Conservation (phyloP, 2,888 invertebrate genomes). For the Stenotaenia linearis region DNA sequence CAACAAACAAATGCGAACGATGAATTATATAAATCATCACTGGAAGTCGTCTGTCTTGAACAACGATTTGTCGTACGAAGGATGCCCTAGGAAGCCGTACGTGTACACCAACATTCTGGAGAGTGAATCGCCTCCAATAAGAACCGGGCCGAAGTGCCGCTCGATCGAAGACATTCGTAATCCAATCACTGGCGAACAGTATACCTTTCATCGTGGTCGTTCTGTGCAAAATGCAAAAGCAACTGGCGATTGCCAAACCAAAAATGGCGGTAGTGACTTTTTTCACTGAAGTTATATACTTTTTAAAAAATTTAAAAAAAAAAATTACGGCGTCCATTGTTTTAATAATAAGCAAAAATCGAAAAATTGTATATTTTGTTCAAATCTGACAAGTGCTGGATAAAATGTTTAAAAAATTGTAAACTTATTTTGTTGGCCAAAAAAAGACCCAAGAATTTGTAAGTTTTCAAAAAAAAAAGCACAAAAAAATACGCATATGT, state of each 20-base stretch:
- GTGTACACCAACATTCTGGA: not conserved
- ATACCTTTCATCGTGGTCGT: not conserved
- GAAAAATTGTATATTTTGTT: too few species aligned
- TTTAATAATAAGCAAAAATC: too few species aligned
- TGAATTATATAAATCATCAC: conserved; percentile 4
- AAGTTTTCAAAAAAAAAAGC: too few species aligned
- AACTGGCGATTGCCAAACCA: not conserved
- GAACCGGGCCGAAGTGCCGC: not conserved
- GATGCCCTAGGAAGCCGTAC: not conserved
- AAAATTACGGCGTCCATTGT: too few species aligned
- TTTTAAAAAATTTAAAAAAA: too few species aligned
- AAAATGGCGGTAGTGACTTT: not conserved
- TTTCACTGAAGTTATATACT: too few species aligned
- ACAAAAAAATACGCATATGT: too few species aligned
- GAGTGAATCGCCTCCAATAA: not conserved
- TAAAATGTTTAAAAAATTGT: too few species aligned
- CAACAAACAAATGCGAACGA: not conserved
- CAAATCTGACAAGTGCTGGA: not conserved
- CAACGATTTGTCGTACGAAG: not conserved
- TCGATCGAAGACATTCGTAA: not conserved
- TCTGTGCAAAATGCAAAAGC: not conserved
- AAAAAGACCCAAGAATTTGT: too few species aligned
- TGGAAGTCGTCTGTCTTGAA: conserved; percentile 21
- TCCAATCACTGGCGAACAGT: conserved; percentile 15
- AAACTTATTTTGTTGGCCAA: too few species aligned